Conservation (phyloP, 2,113 vertebrate species). For the Paratilapia polleni region DNA sequence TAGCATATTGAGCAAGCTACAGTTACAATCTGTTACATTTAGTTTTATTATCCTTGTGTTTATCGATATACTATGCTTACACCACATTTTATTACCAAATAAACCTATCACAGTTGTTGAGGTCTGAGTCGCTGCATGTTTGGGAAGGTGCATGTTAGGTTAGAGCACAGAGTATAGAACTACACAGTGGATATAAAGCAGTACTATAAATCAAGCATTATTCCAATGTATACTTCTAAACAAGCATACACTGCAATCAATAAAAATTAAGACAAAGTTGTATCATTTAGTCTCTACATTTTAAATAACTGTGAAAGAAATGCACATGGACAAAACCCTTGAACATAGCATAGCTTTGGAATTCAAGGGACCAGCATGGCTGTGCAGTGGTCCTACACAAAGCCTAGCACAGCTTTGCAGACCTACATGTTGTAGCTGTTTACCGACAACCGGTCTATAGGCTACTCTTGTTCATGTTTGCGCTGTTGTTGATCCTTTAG, state of each 20-base stretch:
- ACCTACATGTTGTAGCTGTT: neutral
- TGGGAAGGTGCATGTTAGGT: neutral
- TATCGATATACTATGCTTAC: too few species aligned
- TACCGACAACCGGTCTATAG: neutral
- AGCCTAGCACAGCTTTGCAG: neutral
- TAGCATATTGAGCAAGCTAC: neutral
- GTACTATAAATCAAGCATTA: neutral
- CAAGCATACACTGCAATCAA: neutral
- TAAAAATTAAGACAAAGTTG: neutral
- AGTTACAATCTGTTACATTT: neutral
- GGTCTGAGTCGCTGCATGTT: neutral
- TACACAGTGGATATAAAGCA: neutral
- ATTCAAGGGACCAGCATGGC: neutral
- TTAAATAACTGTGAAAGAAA: neutral
- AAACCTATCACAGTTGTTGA: too few species aligned
- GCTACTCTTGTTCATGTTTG: neutral
- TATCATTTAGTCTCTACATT: neutral
- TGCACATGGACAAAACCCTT: neutral
- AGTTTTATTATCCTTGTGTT: neutral
- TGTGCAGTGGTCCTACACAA: neutral
- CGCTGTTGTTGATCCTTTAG: neutral
- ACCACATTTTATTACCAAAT: neutral
- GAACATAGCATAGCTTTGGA: neutral
- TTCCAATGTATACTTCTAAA: neutral
- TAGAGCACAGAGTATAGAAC: neutral